Base-by-base conservation (phyloP, 2,113 vertebrate species). In the Ahaetulla prasina region DNA sequence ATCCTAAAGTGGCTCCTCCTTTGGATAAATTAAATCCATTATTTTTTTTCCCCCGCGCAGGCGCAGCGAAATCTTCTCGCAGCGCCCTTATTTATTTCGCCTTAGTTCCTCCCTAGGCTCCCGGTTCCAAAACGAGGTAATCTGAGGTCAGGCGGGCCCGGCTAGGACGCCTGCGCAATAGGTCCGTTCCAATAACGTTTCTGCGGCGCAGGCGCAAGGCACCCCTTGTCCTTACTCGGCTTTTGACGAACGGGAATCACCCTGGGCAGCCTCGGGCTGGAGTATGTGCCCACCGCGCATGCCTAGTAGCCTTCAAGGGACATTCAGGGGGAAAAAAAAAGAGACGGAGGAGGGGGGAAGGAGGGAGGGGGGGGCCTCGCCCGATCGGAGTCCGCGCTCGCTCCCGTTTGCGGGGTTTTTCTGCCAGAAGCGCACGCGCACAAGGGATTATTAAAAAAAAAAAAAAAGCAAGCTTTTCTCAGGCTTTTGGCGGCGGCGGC, bases 151-250 rank as follows among this genome's bases (percentile, higher is more conserved):
- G 3, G 27, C 8, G 43, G 2, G 27, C n/a, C 50, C 39, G 57
- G 60, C 88, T 20, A 86, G 68, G 86, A 53, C 57, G 92, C 92
- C 49, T 55, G 89, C 4, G 52, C 54, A 18, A 2, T 27, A 35
- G 85, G 0, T 25, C 63, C 92, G 23, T 84, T 80, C 91, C 39
- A 0, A 92, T 80, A 88, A 90, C 86, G 85, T 35, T 74, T 35
- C 0, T 60, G 55, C 27, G 3, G 90, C 95, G 95, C 96, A 96
- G 93, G 96, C 95, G 96, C 93, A 43, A 4, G 30, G n/a, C 55
- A 20, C n/a, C 16, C 43, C 27, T 20, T 18, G 53, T 35, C 45
- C 60, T 52, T 0, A 8, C 10, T 80, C 53, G 95, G 95, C 96
- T 95, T 91, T 92, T 93, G 88, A 90, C 92, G 92, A 43, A 85